Evolutionary conservation across 2,888 invertebrate genomes (phyloP), one percentile per base, ranked within the genome.

Genomic region (Cordilura impudica): DNA sequence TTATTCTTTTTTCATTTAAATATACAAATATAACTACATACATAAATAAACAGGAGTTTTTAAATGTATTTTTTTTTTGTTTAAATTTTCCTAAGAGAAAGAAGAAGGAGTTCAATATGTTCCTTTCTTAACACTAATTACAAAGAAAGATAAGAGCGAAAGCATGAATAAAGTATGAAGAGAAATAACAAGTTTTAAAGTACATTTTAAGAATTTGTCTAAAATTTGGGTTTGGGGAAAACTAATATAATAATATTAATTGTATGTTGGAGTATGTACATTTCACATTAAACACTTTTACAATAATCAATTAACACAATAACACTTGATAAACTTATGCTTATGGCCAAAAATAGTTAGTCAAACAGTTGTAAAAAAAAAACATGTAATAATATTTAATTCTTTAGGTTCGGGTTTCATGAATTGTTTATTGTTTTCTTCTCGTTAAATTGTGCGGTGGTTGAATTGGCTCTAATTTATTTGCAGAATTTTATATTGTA

Each of bases 271-370:
- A 49, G 21, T 56, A 70, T 49, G 26, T 76, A 53, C 70, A 60
- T 61, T 67, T 47, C 66, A 71, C 58, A 72, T 66, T 77, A 54
- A 71, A 77, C 60, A 67, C 66, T 66, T 77, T 77, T 71, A 67
- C 65, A 77, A 58, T 77, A 49, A 51, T 66, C 43, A 66, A 58
- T 47, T 66, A 71, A 71, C 60, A 70, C n/a, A 72, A 78, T 72
- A 51, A 54, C 61, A 56, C 45, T 43, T 47, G 61, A 58, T 58
- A 43, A 58, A 39, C 18, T n/a, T n/a, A 58, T 58, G 23, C 2
- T 61, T 61, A 43, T 18, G 51, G 60, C 51, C 60, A 43, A 71
- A 35, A 47, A 47, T 47, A 47, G 10, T 45, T 45, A 35, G n/a
- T 10, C 10, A 16, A 8, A 45, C 19, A 19, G 3, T 47, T 47